Conservation (phyloP, 2,797 vertebrate species). For the Percopsis omiscomaycus region DNA sequence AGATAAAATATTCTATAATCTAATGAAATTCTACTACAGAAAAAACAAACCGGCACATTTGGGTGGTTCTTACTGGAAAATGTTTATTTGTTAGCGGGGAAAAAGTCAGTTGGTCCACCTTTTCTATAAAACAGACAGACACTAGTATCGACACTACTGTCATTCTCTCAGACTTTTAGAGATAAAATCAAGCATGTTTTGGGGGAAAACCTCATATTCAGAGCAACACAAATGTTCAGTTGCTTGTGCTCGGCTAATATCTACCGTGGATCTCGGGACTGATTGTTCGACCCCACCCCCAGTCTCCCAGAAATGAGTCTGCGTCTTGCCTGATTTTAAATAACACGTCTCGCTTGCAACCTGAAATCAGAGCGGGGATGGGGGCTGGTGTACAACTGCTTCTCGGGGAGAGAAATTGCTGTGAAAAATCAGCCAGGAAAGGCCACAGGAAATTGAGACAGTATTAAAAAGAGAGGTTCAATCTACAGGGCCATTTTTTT, state of each 20-base stretch:
- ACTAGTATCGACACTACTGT: no score
- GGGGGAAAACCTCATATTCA: no score
- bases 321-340: constrained; percentile 62
- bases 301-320: constrained; percentile 37
- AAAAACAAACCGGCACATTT: no score
- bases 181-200: no score
- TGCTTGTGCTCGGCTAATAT: constrained; percentile 55
- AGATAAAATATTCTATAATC: no score
- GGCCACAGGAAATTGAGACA: constrained; percentile 66
- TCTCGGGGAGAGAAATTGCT: constrained; percentile 47
- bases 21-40: no score
- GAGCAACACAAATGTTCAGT: background rate
- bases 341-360: constrained; percentile 56
- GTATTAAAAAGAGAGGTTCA: constrained; percentile 67
- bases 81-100: no score
- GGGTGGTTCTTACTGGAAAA: no score
- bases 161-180: no score
- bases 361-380: constrained; percentile 56
- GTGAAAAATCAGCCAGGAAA: constrained; percentile 62
- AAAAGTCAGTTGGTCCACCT: no score
- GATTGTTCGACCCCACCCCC: constrained; percentile 41
- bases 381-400: constrained; percentile 32
- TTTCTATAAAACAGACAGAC: no score
- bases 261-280: constrained; percentile 62
- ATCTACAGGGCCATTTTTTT: constrained; percentile 57